Base-by-base conservation (phyloP, 2,888 invertebrate species). In the Acrobasis consociella region DNA sequence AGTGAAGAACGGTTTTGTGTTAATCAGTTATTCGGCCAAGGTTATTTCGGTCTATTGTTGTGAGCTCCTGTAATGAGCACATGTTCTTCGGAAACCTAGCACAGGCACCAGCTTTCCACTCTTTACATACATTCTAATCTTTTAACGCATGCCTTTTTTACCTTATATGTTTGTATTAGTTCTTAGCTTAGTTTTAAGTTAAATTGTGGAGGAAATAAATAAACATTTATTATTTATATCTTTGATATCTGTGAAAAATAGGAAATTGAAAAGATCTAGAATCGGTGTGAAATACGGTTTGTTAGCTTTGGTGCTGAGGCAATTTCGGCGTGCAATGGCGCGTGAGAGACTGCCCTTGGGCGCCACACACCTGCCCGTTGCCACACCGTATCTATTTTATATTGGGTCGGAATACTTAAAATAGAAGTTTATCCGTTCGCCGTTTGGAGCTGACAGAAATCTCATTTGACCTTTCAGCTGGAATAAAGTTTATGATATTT, bases 271-370 rank as follows among this genome's bases (percentile, higher is more conserved):
- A 67, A 70, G 67, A 69, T 67, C 68, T 69, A 68, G 66, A 72
- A 71, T 75, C 68, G 70, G 78, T 75, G 75, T 78, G 76, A 80
- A 83, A 83, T 75, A 78, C 75, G 75, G 72, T 80, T 78, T 77
- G 77, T 78, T 77, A 74, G 71, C 71, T 72, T 74, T 75, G 70
- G 74, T 68, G 68, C 71, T 73, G 72, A 76, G 74, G 77, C 78
- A 82, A 81, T 82, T 81, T 81, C 70, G 60, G 62, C 65, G 75
- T 68, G 75, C 80, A 81, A 81, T 80, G 79, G 73, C 65, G 72
- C 78, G 78, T 72, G 75, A 77, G 79, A 76, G 73, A 73, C 71
- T 68, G 69, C 73, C 78, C 74, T 69, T 72, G 67, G 73, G 73
- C 70, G 63, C 62, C 62, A 69, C 72, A 68, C 72, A 76, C 72